Conservation (phyloP, 2,797 vertebrate species). For the Vultur gryphus region DNA sequence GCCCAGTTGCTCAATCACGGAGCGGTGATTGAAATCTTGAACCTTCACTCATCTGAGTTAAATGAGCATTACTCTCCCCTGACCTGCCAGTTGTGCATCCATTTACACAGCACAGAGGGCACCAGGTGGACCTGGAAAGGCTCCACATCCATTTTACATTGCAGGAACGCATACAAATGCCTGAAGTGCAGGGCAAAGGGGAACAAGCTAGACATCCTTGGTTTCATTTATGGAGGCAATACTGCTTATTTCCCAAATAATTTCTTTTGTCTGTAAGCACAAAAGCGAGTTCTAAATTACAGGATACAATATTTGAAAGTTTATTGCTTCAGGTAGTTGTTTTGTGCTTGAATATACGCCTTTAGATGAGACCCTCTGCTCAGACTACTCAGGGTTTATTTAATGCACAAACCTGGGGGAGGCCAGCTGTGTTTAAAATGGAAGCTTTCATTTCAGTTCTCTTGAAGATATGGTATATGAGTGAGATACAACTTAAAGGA, state of each 20-base stretch:
- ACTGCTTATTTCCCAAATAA: background rate
- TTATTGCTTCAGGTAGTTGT: background rate
- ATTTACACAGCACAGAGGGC: background rate
- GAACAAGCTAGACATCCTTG: background rate
- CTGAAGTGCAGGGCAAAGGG: background rate
- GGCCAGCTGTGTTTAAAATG: background rate
- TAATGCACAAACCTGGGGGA: background rate
- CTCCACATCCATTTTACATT: background rate
- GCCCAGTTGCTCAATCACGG: background rate
- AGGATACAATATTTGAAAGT: background rate
- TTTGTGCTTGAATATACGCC: background rate
- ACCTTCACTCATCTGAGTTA: background rate
- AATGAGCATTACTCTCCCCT: background rate
- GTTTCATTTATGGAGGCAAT: background rate
- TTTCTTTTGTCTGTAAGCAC: background rate
- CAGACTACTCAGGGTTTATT: background rate
- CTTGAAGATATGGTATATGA: background rate
- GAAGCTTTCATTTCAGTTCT: background rate
- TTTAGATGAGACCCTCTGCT: background rate
- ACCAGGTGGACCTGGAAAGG: background rate
- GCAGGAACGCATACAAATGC: background rate
- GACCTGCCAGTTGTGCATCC: background rate
- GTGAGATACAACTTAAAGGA: background rate
- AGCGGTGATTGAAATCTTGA: background rate
- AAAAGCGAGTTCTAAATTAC: background rate